Evolutionary conservation across 2,888 invertebrate species (phyloP).

Genomic region (Papilio demoleus): DNA sequence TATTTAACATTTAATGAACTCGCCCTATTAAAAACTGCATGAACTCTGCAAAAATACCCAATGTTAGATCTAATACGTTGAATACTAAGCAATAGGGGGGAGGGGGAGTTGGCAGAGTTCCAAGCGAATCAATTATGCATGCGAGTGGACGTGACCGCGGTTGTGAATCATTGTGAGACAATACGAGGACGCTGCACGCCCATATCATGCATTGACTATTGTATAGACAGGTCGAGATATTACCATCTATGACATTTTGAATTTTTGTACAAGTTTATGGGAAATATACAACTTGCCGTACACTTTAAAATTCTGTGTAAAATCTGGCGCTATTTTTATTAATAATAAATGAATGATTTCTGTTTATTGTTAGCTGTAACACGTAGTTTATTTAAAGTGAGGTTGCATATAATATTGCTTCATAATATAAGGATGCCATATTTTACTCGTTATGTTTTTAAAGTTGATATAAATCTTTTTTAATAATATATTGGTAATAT

Average conservation of each 20-base stretch:
- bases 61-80: neutral
- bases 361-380: neutral
- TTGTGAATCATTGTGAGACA: conserved; percentile 22
- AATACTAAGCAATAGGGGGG: conserved; percentile 22
- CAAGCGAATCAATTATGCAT: conserved; percentile 31
- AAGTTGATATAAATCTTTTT: neutral
- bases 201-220: neutral
- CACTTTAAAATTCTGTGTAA: neutral
- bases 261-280: neutral
- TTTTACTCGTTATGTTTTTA: neutral
- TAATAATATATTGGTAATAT: neutral
- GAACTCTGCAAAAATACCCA: conserved; percentile 23
- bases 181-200: conserved; percentile 16
- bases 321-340: neutral
- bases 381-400: neutral
- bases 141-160: conserved; percentile 23
- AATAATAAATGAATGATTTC: neutral
- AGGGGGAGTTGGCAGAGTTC: conserved; percentile 22
- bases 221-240: neutral
- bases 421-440: neutral
- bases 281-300: neutral
- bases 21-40: too few species aligned
- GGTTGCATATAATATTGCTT: neutral
- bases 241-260: neutral
- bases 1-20: too few species aligned